These are phyloP conservation scores for Pinctada fucata DNA, from an alignment of 2,888 invertebrate genomes.

Conservation along the genomic window DNA sequence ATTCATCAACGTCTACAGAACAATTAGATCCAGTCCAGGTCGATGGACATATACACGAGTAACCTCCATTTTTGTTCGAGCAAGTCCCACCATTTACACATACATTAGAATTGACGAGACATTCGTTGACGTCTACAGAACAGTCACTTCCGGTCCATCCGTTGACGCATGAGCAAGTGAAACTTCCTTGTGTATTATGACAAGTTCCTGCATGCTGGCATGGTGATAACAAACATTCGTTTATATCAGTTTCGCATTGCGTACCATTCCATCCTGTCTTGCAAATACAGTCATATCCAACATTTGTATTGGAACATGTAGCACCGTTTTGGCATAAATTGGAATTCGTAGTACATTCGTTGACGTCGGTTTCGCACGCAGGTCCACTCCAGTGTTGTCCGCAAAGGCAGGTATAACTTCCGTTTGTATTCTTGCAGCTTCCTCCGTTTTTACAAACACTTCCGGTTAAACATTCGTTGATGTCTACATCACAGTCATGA, in stretches of 20 bases:
- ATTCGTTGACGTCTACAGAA: background rate
- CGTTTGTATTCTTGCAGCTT: background rate
- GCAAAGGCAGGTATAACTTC: background rate
- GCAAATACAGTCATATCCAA: background rate
- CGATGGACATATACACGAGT: background rate
- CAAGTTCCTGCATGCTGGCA: background rate
- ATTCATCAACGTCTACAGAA: background rate
- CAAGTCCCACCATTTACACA: background rate
- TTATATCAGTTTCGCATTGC: background rate
- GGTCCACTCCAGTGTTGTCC: background rate
- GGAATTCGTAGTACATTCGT: background rate
- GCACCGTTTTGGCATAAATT: background rate
- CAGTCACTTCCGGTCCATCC: background rate
- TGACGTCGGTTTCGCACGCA: background rate
- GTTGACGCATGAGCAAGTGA: background rate
- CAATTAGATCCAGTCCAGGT: background rate
- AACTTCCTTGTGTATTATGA: background rate
- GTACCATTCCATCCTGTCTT: background rate
- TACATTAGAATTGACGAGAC: background rate
- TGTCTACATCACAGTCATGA: background rate
- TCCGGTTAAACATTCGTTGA: background rate
- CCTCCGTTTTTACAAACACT: background rate
- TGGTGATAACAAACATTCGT: background rate
- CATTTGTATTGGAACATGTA: background rate
- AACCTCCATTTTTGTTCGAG: background rate